A percentile compares a stretch with the other conserved stretches of the same genome.
These are phyloP conservation scores for Cathartes aura DNA, from an alignment of 2,113 vertebrate species.

Conservation along the genomic window DNA sequence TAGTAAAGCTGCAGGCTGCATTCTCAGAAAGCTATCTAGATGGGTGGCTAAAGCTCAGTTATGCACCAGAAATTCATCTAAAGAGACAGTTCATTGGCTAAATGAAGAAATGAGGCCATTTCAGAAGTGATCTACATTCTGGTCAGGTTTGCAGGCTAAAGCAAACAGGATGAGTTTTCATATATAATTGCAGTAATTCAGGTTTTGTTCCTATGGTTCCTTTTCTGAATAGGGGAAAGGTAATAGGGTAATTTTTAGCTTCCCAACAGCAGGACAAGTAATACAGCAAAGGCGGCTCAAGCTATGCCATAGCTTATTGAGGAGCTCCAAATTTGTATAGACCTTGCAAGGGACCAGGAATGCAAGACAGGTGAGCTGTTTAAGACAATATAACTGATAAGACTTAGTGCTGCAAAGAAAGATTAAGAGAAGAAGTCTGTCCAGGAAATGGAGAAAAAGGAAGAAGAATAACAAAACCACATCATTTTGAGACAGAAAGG, in stretches of 20 bases:
- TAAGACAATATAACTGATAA: background rate
- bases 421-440: background rate
- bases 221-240: background rate
- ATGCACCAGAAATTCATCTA: background rate
- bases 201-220: background rate
- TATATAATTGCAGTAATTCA: background rate
- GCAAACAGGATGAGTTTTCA: background rate
- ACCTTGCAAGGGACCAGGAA: background rate
- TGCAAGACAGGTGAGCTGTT: background rate
- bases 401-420: background rate
- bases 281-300: background rate
- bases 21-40: background rate
- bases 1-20: background rate
- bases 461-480: background rate
- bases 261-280: background rate
- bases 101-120: background rate
- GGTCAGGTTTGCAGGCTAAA: background rate
- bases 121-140: background rate
- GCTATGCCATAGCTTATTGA: background rate
- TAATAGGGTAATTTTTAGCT: background rate
- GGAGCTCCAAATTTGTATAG: background rate
- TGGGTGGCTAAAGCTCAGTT: background rate
- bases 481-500: background rate
- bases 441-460: background rate
- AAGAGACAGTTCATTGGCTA: background rate